Base-by-base conservation (phyloP, 2,888 invertebrate species). In the Aphidoletes aphidimyza region DNA sequence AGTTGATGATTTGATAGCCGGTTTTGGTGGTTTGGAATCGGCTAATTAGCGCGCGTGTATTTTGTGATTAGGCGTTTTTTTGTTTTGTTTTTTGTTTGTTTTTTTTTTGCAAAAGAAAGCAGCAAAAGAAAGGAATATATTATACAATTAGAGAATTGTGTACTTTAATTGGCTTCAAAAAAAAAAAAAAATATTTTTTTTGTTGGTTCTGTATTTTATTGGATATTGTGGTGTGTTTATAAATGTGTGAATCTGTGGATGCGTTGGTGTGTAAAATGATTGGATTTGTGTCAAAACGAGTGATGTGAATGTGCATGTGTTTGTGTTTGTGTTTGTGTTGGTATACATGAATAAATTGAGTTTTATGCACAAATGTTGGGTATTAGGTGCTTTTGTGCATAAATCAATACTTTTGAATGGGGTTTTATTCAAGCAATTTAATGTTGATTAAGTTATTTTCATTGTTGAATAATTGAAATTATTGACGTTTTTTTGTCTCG, bases 1-100 rank as follows among this genome's bases (percentile, higher is more conserved):
- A 90, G 97, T 97, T 88, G 97, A 97, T 90, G 97, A 97, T 93
- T 97, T 97, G 92, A 97, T 97, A 91, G 97, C 97, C 91, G 97
- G 97, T 93, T 97, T 97, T 90, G 97, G 94, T 90, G 97, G 97
- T 93, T 97, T 97, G 92, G 95, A 94, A 92, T 96, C 96, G 93
- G 96, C 96, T 96, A 69, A 69, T 17, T 69, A 69, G 69, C 69
- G 69, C 69, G 92, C 85, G 45, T 45, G 30, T 69, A 3, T 30
- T 69, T 69, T 69, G 69, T 69, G 69, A 69, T 30, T 59, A 54
- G 83, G 39, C 54, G 83, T 69, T 83, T 84, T 14, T n/a, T n/a
- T 69, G 2, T 30, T 69, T 69, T 69, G 69, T 69, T 26, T 30
- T 30, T 59, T 47, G 83, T 30, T 45, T 59, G 45, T 83, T 84